Percentiles rank a stretch among this genome's conserved stretches.
Evolutionary conservation across 1,140 invertebrate genomes (phyloP).

Genomic region (Dendroctonus valens): DNA sequence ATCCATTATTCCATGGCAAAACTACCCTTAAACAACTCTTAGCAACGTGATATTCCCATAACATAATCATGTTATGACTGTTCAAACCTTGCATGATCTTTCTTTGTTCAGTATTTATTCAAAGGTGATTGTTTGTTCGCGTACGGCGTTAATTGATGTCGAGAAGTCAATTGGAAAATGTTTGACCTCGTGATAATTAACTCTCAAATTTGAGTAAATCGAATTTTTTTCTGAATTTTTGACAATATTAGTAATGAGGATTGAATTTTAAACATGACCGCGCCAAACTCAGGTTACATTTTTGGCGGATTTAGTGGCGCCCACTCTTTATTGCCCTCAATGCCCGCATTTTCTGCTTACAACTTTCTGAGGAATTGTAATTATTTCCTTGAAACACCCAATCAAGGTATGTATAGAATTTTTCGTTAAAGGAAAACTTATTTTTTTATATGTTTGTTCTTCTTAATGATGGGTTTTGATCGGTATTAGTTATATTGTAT

Average conservation of each 20-base stretch:
- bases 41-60: conserved; percentile 35
- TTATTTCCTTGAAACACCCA: conserved; percentile 42
- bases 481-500: too few species aligned
- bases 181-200: conserved; percentile 14
- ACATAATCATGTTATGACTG: conserved; percentile 34
- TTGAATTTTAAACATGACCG: too few species aligned
- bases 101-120: conserved; percentile 34
- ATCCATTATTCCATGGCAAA: not conserved
- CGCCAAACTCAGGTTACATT: not conserved
- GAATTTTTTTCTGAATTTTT: too few species aligned
- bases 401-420: conserved; percentile 36
- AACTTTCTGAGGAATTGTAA: conserved; percentile 48
- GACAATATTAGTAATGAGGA: too few species aligned
- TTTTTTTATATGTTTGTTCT: too few species aligned
- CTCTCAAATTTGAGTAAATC: not conserved
- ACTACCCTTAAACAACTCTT: conserved; percentile 28
- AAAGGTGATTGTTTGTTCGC: conserved; percentile 15
- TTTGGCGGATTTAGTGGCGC: conserved; percentile 9
- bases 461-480: too few species aligned
- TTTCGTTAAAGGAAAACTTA: too few species aligned
- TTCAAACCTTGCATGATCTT: conserved; percentile 38
- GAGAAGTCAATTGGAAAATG: not conserved
- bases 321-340: conserved; percentile 20
- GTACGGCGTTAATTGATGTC: conserved; percentile 13
- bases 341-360: conserved; percentile 47